Evolutionary conservation across 2,113 vertebrate genomes (phyloP).

Genomic region (Typhlomys cinereus): DNA sequence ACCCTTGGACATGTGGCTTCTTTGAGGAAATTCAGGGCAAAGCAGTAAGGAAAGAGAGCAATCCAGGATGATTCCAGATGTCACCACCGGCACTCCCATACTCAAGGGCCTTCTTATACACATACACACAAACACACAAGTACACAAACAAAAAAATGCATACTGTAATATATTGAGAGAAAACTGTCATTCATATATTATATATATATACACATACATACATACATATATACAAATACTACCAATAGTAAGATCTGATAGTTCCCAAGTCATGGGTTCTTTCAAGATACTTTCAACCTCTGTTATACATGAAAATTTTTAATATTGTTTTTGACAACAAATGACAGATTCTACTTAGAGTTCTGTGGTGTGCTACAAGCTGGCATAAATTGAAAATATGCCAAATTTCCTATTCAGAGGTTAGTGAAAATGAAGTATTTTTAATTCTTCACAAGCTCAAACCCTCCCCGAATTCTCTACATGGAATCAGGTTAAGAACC

Average conservation of each 20-base stretch:
- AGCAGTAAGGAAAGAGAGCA: too few species aligned
- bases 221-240: too few species aligned
- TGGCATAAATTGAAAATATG: not conserved
- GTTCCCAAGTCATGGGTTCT: not conserved
- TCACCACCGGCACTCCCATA: too few species aligned
- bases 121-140: not conserved
- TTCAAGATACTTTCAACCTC: not conserved
- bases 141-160: not conserved
- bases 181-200: not conserved
- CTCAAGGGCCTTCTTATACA: too few species aligned
- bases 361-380: not conserved
- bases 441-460: not conserved
- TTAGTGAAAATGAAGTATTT: slow-evolving; percentile 32
- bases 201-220: not conserved
- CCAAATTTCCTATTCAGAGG: not conserved
- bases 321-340: not conserved
- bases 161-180: slow-evolving; percentile 7
- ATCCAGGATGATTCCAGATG: too few species aligned
- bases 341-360: not conserved
- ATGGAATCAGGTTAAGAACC: not conserved
- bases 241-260: not conserved
- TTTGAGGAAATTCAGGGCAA: too few species aligned
- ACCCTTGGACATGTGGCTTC: not conserved
- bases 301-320: not conserved
- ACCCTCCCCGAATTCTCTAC: not conserved